These are phyloP conservation scores for Gulo gulo DNA, from an alignment of 2,113 vertebrate species.

Conservation along the genomic window DNA sequence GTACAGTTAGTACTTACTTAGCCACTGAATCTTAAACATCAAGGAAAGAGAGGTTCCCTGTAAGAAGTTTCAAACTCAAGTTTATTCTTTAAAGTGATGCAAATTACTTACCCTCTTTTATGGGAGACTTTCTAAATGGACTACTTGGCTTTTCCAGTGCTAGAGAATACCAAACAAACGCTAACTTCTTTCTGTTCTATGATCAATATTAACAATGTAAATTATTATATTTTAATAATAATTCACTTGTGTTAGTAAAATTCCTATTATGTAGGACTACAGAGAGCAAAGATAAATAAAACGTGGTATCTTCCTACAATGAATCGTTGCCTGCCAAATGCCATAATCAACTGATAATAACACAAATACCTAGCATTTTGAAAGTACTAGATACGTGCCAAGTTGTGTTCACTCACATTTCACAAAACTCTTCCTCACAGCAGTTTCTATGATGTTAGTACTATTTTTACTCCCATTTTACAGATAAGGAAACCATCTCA, in stretches of 20 bases:
- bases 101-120: background rate
- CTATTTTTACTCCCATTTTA: background rate
- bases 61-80: background rate
- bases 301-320: background rate
- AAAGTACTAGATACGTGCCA: background rate
- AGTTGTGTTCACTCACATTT: background rate
- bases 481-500: background rate
- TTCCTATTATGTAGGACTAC: background rate
- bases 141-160: background rate
- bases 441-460: background rate
- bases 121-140: background rate
- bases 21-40: background rate
- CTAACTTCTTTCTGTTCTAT: background rate
- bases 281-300: background rate
- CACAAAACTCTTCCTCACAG: background rate
- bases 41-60: background rate
- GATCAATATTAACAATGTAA: background rate
- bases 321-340: background rate
- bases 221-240: background rate
- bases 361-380: background rate
- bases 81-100: background rate
- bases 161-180: background rate
- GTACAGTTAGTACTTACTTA: background rate
- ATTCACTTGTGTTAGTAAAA: background rate
- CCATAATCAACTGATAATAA: background rate